These are phyloP conservation scores for Emydura subglobosa DNA, from an alignment of 2,113 vertebrate species.

Conservation along the genomic window DNA sequence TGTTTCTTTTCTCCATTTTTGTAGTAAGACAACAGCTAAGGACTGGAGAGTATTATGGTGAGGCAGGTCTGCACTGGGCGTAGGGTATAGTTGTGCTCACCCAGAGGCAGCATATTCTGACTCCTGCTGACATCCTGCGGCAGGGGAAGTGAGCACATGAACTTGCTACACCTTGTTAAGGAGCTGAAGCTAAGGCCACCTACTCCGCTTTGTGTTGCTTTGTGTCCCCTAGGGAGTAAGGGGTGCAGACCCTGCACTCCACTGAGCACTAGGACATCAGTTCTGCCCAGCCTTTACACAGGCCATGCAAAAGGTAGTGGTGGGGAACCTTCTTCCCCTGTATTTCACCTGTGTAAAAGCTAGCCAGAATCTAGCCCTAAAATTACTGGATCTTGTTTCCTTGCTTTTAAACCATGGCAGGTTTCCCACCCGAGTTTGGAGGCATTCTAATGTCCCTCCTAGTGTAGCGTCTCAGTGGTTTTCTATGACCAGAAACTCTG, in stretches of 20 bases:
- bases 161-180: not conserved
- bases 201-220: not conserved
- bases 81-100: not conserved
- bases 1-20: not conserved
- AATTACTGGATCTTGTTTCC: not conserved
- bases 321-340: not conserved
- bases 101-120: not conserved
- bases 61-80: not conserved
- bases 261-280: not conserved
- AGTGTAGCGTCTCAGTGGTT: not conserved
- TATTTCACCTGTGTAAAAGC: not conserved
- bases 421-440: not conserved
- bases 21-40: not conserved
- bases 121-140: not conserved
- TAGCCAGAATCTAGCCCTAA: not conserved
- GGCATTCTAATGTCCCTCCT: not conserved
- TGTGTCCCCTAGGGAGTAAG: not conserved
- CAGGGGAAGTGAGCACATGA: not conserved
- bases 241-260: not conserved
- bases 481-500: not conserved
- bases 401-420: not conserved
- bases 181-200: not conserved
- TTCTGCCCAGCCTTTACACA: not conserved
- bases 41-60: not conserved
- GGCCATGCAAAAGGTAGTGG: not conserved